Percentiles rank a stretch among this genome's conserved stretches.
Evolutionary conservation across 2,113 vertebrate genomes (phyloP).

Genomic region (Anhinga anhinga): DNA sequence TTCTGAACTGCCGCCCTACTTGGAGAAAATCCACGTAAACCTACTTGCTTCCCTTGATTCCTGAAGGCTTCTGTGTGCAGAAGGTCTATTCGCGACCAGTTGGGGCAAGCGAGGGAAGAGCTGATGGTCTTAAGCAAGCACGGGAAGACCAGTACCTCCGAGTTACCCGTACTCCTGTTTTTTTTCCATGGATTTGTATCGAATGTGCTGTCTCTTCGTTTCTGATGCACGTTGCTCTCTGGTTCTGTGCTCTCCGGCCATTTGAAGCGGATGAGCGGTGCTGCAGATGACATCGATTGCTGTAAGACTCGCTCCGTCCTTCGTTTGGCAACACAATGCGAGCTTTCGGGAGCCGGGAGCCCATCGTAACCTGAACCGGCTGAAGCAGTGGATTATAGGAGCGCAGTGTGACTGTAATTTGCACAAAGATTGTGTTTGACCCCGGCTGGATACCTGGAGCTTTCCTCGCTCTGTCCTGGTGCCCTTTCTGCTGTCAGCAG

Average conservation of each 20-base stretch:
- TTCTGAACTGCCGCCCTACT: constrained; percentile 1
- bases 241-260: neutral
- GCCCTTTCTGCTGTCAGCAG: neutral
- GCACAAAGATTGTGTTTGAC: neutral
- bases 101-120: neutral
- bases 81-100: fast-evolving
- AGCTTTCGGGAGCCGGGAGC: neutral
- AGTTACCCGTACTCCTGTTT: neutral
- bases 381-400: neutral
- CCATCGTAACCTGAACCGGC: neutral
- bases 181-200: fast-evolving
- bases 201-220: fast-evolving
- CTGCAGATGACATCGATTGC: fast-evolving
- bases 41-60: neutral
- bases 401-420: neutral
- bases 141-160: fast-evolving
- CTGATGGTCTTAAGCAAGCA: neutral
- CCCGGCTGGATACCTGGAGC: neutral
- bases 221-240: fast-evolving
- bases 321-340: neutral
- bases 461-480: neutral
- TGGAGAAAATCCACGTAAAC: constrained; percentile 11
- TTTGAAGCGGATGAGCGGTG: fast-evolving
- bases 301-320: neutral
- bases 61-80: neutral